phyloP scores from a whole-genome alignment of 2,888 invertebrate species.

The Hesperia comma region DNA sequence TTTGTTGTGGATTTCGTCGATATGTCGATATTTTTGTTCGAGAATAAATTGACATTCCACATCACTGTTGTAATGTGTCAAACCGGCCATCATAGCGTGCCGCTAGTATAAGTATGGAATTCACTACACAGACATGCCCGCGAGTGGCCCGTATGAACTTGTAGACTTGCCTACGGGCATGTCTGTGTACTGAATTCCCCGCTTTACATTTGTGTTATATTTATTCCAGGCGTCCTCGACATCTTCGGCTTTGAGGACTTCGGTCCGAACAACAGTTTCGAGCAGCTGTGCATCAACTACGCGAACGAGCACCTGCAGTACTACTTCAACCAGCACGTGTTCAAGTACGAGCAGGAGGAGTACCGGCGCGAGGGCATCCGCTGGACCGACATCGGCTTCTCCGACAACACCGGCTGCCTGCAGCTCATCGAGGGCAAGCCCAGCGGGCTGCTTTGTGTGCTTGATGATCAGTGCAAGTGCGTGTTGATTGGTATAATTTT shows the following conservation, averaged over 20 bases:
- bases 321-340: conserved; percentile 99
- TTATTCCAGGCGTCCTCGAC: conserved; percentile 91
- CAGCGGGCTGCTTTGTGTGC: conserved; percentile 93
- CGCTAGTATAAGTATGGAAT: too few species aligned
- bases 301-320: conserved; percentile 98
- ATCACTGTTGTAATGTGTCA: too few species aligned
- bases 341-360: conserved; percentile 98
- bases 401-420: conserved; percentile 97
- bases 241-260: conserved; percentile 99
- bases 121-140: too few species aligned
- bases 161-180: too few species aligned
- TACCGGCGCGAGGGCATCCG: conserved; percentile 96
- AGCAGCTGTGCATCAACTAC: conserved; percentile 98
- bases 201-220: too few species aligned
- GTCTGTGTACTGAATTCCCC: too few species aligned
- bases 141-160: too few species aligned
- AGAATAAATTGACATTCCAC: too few species aligned
- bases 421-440: conserved; percentile 96
- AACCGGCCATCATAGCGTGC: too few species aligned
- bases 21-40: too few species aligned
- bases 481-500: conserved; percentile 54
- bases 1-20: too few species aligned
- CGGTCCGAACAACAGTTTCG: conserved; percentile 94
- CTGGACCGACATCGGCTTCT: conserved; percentile 98
- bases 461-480: conserved; percentile 99